Evolutionary conservation across 2,888 invertebrate species (phyloP).

Genomic region (Nomada fabriciana): DNA sequence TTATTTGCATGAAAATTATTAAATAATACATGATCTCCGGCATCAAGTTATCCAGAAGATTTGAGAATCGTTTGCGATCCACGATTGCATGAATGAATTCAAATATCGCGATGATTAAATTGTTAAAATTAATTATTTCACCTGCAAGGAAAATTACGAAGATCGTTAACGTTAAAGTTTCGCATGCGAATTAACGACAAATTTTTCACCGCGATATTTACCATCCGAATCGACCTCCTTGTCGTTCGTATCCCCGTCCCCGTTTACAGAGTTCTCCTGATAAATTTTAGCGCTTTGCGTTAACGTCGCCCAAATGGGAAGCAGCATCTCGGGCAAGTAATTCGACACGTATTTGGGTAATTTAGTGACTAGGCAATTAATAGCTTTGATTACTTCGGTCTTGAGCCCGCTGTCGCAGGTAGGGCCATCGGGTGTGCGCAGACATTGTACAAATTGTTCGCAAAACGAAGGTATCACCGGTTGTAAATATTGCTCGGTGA

Average conservation of each 20-base stretch:
- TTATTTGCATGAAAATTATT: conserved; percentile 89
- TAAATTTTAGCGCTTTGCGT: conserved; percentile 89
- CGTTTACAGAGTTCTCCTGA: conserved; percentile 88
- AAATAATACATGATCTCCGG: conserved; percentile 88
- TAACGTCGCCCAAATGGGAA: conserved; percentile 89
- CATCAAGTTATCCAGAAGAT: conserved; percentile 86
- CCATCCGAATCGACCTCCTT: conserved; percentile 88
- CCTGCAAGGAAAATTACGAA: conserved; percentile 80
- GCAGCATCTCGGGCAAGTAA: conserved; percentile 87
- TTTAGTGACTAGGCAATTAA: conserved; percentile 87
- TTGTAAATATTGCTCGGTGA: conserved; percentile 87
- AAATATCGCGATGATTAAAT: conserved; percentile 88
- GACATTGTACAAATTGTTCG: conserved; percentile 87
- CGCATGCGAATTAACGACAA: neutral
- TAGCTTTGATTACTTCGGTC: conserved; percentile 88
- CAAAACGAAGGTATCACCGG: conserved; percentile 89
- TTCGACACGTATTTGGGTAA: conserved; percentile 87
- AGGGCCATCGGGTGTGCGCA: conserved; percentile 86
- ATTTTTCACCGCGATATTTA: conserved; percentile 69
- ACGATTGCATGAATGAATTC: conserved; percentile 88
- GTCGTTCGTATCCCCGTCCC: conserved; percentile 85
- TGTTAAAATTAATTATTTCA: conserved; percentile 88
- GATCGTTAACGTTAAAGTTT: conserved; percentile 3
- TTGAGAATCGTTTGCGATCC: conserved; percentile 86
- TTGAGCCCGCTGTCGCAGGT: conserved; percentile 87